These are phyloP conservation scores for Ricordea florida DNA, from an alignment of 92 coral and sea anemone genomes.

Conservation along the genomic window DNA sequence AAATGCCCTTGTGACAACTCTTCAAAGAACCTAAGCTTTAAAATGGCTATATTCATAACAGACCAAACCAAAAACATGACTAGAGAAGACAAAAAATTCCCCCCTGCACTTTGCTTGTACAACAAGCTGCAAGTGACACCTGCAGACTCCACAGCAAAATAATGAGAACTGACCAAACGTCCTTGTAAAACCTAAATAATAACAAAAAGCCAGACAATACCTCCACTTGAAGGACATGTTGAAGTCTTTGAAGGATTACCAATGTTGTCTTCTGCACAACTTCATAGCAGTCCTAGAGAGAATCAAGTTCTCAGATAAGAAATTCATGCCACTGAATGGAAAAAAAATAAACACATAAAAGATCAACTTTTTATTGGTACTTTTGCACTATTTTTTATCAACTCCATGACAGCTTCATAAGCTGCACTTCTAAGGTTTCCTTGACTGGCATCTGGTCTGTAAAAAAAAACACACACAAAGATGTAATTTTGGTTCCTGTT, in stretches of 20 bases:
- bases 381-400: slow-evolving; percentile 98
- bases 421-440: slow-evolving; percentile 97
- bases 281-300: slow-evolving; percentile 85
- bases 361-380: slow-evolving; percentile 53
- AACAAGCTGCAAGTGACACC: no score
- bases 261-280: slow-evolving; percentile 90
- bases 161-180: no score
- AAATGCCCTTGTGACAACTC: no score
- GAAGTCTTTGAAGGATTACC: slow-evolving; percentile 77
- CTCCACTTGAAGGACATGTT: slow-evolving; percentile 81
- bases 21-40: no score
- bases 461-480: not conserved
- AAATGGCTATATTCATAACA: no score
- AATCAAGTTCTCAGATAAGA: not conserved
- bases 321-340: not conserved
- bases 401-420: slow-evolving; percentile 99
- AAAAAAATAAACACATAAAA: not conserved
- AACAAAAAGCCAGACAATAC: no score
- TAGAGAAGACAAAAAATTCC: not conserved
- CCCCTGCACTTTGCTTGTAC: no score
- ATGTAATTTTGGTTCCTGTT: not conserved
- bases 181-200: no score
- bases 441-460: slow-evolving; percentile 85
- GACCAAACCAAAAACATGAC: no score
- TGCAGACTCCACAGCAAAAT: no score